Evolutionary conservation across 1,140 invertebrate species (phyloP), one percentile per base, ranked within the genome.

Genomic region (Zaprionus nigranus): DNA sequence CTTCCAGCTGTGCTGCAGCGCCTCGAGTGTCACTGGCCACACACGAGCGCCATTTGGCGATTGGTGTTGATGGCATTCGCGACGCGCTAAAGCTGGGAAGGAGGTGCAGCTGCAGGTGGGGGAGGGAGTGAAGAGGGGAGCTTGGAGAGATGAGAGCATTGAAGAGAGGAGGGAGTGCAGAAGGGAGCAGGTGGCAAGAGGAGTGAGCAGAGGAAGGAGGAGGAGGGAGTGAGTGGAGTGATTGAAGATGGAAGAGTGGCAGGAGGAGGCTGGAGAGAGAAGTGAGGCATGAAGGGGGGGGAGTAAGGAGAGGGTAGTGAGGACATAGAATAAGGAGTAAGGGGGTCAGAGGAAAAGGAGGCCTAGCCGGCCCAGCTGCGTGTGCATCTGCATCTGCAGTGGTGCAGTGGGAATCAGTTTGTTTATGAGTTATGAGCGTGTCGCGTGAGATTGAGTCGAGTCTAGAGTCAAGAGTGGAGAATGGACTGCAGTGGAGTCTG

Each of bases 1-100:
- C 67, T 65, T 85, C 85, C 85, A 90, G 86, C 85, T 90, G 85
- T 90, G 85, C 76, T 60, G 82, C 86, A 85, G 64, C 86, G 86
- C 85, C 85, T 88, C 85, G 72, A 84, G 84, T 88, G 85, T 85
- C 85, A 82, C 79, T 85, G 84, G 86, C 85, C 85, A 88, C 85
- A 88, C 85, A 90, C 86, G 85, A 90, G 69, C 60, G 75, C 79
- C 85, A 90, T 88, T 88, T 88, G 79, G 81, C 81, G 81, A 81
- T 71, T 78, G 84, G 84, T 88, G 84, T 88, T 88, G 85, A 88
- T 90, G 85, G 84, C 81, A 77, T 71, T 76, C 77, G 75, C 78
- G 65, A 68, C 51, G 69, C 67, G 61, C 34, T 53, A 57, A 57
- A 66, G 46, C 36, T 5, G 1, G 58, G 36, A 51, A 54, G 40